Conservation (phyloP, 2,113 vertebrate genomes). For the Psilopsiagon aymara region DNA sequence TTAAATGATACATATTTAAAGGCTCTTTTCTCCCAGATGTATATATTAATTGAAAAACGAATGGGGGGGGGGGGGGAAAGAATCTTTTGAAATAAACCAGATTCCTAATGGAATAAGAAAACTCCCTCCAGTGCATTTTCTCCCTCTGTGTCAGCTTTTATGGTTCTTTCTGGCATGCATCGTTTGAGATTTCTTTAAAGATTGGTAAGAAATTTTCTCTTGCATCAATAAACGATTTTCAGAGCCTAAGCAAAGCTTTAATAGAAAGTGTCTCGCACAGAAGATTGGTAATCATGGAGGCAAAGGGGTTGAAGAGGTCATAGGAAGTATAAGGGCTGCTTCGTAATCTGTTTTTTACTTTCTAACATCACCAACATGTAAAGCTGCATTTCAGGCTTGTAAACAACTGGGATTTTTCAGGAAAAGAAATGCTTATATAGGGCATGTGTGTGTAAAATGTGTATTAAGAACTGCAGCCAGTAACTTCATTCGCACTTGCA, state of each 20-base stretch:
- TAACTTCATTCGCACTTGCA: neutral
- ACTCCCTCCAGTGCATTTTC: conserved; percentile 26
- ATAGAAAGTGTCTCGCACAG: conserved; percentile 65
- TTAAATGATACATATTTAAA: neutral
- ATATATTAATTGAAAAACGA: conserved; percentile 5
- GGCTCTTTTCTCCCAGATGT: neutral
- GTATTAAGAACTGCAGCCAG: neutral
- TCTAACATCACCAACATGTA: conserved; percentile 33
- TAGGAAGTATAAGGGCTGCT: neutral
- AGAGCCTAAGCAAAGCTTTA: conserved; percentile 30
- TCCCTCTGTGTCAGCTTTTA: conserved; percentile 55
- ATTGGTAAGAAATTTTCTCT: conserved; percentile 63
- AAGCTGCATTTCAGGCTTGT: conserved; percentile 45
- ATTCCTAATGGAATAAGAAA: conserved; percentile 35
- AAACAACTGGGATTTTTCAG: conserved; percentile 10
- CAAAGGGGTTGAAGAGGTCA: neutral
- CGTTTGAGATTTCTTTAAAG: conserved; percentile 53
- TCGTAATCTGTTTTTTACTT: conserved; percentile 33
- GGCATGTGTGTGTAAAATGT: neutral
- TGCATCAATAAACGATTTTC: conserved; percentile 61
- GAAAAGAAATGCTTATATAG: conserved; percentile 35
- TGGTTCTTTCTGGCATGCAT: neutral
- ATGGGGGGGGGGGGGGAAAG: neutral
- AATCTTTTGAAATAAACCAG: conserved; percentile 56
- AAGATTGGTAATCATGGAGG: conserved; percentile 25